Evolutionary conservation across 1,140 invertebrate genomes (phyloP), one percentile per base, ranked within the genome.

Genomic region (Drosophila suzukii): DNA sequence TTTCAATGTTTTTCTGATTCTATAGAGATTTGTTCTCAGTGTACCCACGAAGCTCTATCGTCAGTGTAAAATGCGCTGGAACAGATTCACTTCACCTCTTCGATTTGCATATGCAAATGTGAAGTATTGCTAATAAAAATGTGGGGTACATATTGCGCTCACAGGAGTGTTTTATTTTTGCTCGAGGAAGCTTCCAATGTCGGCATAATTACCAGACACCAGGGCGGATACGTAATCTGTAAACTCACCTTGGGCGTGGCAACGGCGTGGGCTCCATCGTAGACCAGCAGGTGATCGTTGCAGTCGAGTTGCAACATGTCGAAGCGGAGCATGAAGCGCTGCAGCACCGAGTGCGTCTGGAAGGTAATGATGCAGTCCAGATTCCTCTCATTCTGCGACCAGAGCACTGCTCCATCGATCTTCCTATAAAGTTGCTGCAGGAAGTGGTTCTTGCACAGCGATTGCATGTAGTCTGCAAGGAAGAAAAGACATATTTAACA

Each of bases 241-340:
- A 30, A 13, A 55, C 78, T 92, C 93, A 98, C 97, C 96, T 98
- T 97, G 77, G 96, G 96, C 75, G 94, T 95, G 43, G 96, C 96
- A 32, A 96, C 97, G 34, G 96, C 96, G 89, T 98, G 97, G 12
- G 97, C 97, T 10, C 97, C 97, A 93, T 98, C 97, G 91, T 97
- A 98, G 82, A 98, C 97, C 86, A 95, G 97, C 11, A 98, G 94
- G 93, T 98, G 97, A 93, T 98, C 97, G 90, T 98, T 98, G 93
- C 97, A 98, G 93, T 98, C 97, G 57, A 98, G 94, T 77, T 95
- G 94, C 27, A 96, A 92, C 77, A 94, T 93, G 77, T 96, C 96
- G 93, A 98, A 98, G 75, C 97, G 95, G 67, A 98, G 94, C 97
- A 98, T 98, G 93, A 98, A 98, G 75, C 96, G 94, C 93, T 98